phyloP scores from a whole-genome alignment of 2,797 vertebrate genomes.

The Thaleichthys pacificus region DNA sequence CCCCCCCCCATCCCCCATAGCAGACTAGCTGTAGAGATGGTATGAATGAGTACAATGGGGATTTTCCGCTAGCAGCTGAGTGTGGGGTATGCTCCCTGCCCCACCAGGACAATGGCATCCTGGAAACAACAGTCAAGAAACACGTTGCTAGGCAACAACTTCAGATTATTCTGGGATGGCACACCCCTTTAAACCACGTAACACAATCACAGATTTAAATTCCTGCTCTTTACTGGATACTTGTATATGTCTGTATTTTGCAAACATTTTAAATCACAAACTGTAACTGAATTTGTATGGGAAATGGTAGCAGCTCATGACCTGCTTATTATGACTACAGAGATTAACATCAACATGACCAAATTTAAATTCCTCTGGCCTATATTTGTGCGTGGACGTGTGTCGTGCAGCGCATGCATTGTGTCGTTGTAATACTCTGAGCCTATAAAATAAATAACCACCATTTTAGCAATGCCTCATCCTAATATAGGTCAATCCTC shows the following conservation, averaged over 20 bases:
- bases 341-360: neutral
- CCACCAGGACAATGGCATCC: constrained; percentile 55
- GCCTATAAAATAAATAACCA: constrained; percentile 38
- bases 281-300: neutral
- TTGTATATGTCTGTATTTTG: neutral
- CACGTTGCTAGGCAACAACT: constrained; percentile 59
- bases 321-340: neutral
- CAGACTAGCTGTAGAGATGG: constrained; percentile 22
- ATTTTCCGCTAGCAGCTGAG: constrained; percentile 69
- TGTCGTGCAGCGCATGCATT: constrained; percentile 47
- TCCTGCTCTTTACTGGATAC: neutral
- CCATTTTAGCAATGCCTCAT: constrained; percentile 32
- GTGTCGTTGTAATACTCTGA: constrained; percentile 42
- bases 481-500: constrained; percentile 70
- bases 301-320: neutral
- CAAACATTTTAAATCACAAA: neutral
- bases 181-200: neutral
- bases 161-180: constrained; percentile 24
- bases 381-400: constrained; percentile 54
- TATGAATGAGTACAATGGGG: constrained; percentile 57
- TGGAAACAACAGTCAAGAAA: constrained; percentile 55
- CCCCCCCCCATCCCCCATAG: too few species aligned
- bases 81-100: constrained; percentile 43
- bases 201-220: constrained; percentile 10
- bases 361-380: constrained; percentile 54